Evolutionary conservation across 2,113 vertebrate species (phyloP).

Genomic region (Hydrochoerus hydrochaeris): DNA sequence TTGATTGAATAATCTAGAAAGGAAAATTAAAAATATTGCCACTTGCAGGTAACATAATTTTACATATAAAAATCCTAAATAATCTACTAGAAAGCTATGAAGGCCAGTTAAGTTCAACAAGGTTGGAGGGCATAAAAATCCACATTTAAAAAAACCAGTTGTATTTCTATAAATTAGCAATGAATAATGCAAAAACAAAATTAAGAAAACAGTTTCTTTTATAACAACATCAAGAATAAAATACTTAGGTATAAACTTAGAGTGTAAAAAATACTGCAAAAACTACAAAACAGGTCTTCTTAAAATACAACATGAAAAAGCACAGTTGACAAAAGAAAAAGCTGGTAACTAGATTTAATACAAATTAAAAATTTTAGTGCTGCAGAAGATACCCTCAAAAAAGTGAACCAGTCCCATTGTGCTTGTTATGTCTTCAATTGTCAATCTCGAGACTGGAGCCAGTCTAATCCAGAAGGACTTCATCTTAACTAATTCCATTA

Average conservation of each 20-base stretch:
- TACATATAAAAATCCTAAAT: neutral
- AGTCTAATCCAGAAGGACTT: neutral
- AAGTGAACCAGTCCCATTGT: neutral
- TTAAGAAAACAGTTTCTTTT: conserved; percentile 4
- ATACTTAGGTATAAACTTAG: neutral
- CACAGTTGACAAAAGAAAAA: neutral
- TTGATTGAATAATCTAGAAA: neutral
- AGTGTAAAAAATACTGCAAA: conserved; percentile 26
- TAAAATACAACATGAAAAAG: neutral
- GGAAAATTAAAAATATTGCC: conserved; percentile 5
- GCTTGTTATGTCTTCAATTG: neutral
- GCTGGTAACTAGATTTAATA: neutral
- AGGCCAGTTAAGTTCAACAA: conserved; percentile 1
- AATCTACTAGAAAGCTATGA: neutral
- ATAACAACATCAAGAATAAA: neutral
- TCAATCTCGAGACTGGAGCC: neutral
- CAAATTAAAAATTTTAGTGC: neutral
- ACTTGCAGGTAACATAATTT: neutral
- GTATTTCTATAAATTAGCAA: neutral
- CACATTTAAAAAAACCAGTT: neutral
- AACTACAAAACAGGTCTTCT: neutral
- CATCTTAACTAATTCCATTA: neutral
- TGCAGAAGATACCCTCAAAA: neutral
- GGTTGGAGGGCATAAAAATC: neutral
- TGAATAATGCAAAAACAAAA: neutral